Conservation (phyloP, 2,888 invertebrate genomes). For the Zygothrica quintamaculata region DNA sequence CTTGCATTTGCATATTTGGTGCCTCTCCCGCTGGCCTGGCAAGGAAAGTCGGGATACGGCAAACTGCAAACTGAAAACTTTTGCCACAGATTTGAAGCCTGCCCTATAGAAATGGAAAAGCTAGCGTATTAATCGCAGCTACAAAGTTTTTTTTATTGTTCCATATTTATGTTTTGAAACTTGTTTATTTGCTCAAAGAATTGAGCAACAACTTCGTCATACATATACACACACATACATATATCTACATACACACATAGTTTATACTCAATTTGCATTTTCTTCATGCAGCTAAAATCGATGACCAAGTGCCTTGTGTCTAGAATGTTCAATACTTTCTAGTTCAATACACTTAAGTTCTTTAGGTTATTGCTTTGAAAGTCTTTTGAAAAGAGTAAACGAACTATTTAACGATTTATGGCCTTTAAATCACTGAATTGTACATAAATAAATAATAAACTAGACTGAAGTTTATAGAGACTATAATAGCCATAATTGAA, state of each 20-base stretch:
- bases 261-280: too few species aligned
- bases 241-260: background rate
- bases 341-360: too few species aligned
- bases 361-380: too few species aligned
- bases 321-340: too few species aligned
- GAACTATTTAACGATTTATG: too few species aligned
- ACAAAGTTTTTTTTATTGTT: conserved; percentile 22
- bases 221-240: background rate
- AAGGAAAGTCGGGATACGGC: background rate
- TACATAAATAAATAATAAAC: too few species aligned
- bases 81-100: conserved; percentile 47
- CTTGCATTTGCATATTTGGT: conserved; percentile 75
- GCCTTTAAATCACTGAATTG: too few species aligned
- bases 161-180: conserved; percentile 30
- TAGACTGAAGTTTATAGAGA: too few species aligned
- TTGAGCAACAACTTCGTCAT: conserved; percentile 9
- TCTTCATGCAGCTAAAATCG: too few species aligned
- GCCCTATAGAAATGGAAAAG: conserved; percentile 39
- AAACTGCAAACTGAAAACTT: conserved; percentile 30
- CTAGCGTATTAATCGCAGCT: conserved; percentile 32
- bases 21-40: conserved; percentile 8
- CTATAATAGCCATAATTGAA: too few species aligned
- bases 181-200: conserved; percentile 33
- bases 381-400: too few species aligned
- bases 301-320: too few species aligned